Base-by-base conservation (phyloP, 2,113 vertebrate genomes). In the Phoxinus phoxinus region DNA sequence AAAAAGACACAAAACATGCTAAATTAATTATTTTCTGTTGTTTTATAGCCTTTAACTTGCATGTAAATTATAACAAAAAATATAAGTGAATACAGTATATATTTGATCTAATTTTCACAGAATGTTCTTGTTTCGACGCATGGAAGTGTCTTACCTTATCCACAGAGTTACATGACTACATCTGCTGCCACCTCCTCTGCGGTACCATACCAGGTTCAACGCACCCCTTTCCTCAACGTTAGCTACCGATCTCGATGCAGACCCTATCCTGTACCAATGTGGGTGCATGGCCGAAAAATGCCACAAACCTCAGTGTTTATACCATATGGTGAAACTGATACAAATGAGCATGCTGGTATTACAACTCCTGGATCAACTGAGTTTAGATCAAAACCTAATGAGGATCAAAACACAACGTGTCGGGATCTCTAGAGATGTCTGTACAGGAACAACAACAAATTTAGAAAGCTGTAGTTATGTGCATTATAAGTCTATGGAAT, bases 121-220 rank as follows among this genome's bases (percentile, higher is more conserved):
- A 95, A 96, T 86, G 91, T 97, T 92, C 92, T 96, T 88, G 95
- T 97, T 90, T 96, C 96, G 25, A 95, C 95, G 0, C 94, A 91
- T 25, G 95, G 95, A 71, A 94, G 94, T 84, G 92, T 96, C 35
- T 95, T 96, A 56, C 94, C 95, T 61, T 92, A 91, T 79, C 92
- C 93, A 19, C 88, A 89, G 78, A 59, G 86, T 80, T 75, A 83
- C 82, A 44, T 89, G 86, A 94, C 95, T 0, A 94, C 94, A 0
- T 94, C 93, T 0, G 93, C 94, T 0, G 93, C 94, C 0, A 94
- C 94, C 44, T 91, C 94, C 1, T 94, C 96, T 58, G 48, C 46
- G 4, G 21, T 25, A 17, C 37, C 63, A 13, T 72, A 41, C 51
- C 0, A 93, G 56, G 91, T 95, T n/a, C 96, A 95, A 89, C 95